These are phyloP conservation scores for Tipula confusa DNA, from an alignment of 2,888 invertebrate species.

Conservation along the genomic window DNA sequence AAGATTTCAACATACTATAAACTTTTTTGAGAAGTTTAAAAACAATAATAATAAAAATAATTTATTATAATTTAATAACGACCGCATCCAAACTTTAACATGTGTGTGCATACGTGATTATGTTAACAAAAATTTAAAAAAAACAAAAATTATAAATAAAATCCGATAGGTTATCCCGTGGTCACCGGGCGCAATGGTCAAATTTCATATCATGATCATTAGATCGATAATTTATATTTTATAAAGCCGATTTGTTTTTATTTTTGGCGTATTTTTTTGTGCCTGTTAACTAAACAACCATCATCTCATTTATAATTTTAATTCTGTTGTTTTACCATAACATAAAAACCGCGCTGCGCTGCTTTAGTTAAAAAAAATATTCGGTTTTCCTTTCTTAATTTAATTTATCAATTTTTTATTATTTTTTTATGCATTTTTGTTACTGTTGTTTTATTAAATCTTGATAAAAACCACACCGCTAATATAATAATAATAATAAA, in stretches of 20 bases:
- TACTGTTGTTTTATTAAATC: not conserved
- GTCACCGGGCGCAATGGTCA: not conserved
- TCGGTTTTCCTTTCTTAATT: not conserved
- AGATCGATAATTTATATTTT: not conserved
- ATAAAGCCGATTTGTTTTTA: too few species aligned
- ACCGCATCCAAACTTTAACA: not conserved
- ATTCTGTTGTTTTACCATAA: not conserved
- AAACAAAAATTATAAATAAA: not conserved
- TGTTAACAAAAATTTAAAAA: too few species aligned
- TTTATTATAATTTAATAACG: slow-evolving; percentile 12
- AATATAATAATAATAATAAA: not conserved
- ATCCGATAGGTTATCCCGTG: not conserved
- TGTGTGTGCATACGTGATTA: not conserved
- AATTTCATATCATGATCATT: not conserved
- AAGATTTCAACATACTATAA: not conserved
- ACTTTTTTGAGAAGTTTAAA: not conserved
- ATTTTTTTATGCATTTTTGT: not conserved
- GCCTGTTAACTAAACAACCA: not conserved
- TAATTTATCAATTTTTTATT: not conserved
- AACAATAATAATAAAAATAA: not conserved
- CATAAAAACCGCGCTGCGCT: not conserved
- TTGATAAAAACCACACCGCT: not conserved
- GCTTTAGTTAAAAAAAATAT: not conserved
- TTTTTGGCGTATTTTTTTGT: not conserved
- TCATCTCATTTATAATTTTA: not conserved